Evolutionary conservation across 2,888 invertebrate species (phyloP), one percentile per base, ranked within the genome.

Genomic region (Aspidiotus rigidus): DNA sequence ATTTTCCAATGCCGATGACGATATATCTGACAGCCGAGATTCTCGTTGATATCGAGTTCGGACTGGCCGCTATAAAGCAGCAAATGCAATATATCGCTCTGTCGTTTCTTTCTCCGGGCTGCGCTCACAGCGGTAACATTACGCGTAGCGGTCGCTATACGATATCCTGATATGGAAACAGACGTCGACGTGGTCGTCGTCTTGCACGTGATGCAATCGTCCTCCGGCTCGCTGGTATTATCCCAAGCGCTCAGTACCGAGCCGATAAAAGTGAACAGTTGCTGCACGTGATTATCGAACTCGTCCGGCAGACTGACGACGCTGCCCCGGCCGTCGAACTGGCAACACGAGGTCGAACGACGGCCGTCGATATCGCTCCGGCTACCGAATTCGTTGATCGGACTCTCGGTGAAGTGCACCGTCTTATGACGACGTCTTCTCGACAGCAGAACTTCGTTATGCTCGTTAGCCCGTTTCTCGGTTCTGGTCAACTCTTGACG

Each of bases 1-100:
- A 89, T 86, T 76, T 90, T 88, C 86, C 89, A 90, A 79, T 92
- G 91, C 75, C 88, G 85, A 78, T 92, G 91, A 66, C 74, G 73
- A 72, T 74, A 77, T 39, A 70, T 17, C 28, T 64, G 70, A 53
- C 64, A 64, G 28, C 70, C 70, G 63, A 70, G 54, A 60, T 70
- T 61, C 40, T 70, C 70, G 61, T 69, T 62, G 53, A 69, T 61
- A 55, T 69, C 62, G 42, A 69, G 56, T 55, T 42, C 62, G 39
- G 69, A 69, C 62, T 69, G 60, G 42, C 54, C 62, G 69, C 69
- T 69, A 15, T 69, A 69, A 8, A 69, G 62, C 53, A 69, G 54
- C 41, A 69, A 69, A 42, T 69, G 69, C 69, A 69, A 41, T 39
- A 69, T 62, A 55, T 69, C 69, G 16, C 69, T 39, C 42, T 69